Evolutionary conservation across 2,797 vertebrate species (phyloP), one percentile per base, ranked within the genome.

Genomic region (Euthynnus affinis): DNA sequence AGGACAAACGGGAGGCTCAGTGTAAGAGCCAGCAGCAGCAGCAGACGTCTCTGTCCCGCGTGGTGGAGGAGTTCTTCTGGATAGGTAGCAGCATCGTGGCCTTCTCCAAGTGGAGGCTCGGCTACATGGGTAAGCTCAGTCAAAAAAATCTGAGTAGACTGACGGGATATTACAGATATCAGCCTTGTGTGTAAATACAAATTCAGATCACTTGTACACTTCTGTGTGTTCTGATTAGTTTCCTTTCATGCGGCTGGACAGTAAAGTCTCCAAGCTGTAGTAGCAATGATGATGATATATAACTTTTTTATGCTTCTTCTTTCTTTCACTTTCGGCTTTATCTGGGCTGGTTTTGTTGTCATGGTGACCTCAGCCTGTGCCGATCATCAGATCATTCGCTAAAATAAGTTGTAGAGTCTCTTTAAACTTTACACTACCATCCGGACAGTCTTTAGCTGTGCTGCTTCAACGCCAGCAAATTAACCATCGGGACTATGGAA

Each of bases 31-130:
- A 63, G 34, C 89, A 93, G 48, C 88, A 63, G 34, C 89, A 93
- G 48, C 93, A 92, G 76, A 88, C 92, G 53, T 90, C 94, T 0
- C 86, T 94, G 65, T 93, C 94, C 42, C 76, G 81, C 1, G 83
- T 96, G 84, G 92, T 96, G 0, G 96, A 97, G 71, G 96, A 95
- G 7, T 94, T 96, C 82, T 96, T 98, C 91, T 96, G 96, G 96
- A 95, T 96, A 15, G 95, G 96, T 20, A 95, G 92, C 70, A 96
- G 94, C 25, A 92, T 96, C 15, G 89, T 95, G 2, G 87, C 96
- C 2, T 94, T 94, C 18, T 96, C 96, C 0, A 91, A 83, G 42
- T 96, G 97, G 96, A 97, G 94, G 81, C 92, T 97, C 0, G 96
- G 96, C 48, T 96, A 93, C 55, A 90, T 96, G 86, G 97, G 97